Evolutionary conservation across 2,888 invertebrate genomes (phyloP).

Genomic region (Pomacea canaliculata): DNA sequence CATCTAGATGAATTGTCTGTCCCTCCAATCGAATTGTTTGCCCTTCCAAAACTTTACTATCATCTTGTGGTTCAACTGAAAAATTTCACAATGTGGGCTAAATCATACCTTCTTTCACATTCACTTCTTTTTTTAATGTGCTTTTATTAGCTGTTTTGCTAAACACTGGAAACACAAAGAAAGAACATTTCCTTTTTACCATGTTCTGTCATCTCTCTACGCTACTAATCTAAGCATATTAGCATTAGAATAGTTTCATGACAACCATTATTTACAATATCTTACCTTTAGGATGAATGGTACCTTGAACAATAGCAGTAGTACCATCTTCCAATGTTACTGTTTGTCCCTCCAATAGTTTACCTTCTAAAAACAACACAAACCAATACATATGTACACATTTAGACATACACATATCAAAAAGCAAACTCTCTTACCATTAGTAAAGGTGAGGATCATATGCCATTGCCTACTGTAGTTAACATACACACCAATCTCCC

Average conservation of each 20-base stretch:
- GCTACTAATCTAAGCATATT: too few relatives aligned
- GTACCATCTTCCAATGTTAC: slow-evolving; percentile 66
- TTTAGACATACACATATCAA: too few relatives aligned
- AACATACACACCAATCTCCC: too few relatives aligned
- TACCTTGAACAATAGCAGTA: slow-evolving; percentile 59
- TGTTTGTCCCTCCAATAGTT: slow-evolving; percentile 63
- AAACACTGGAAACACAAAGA: too few relatives aligned
- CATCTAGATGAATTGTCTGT: slow-evolving; percentile 64
- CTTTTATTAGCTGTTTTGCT: too few relatives aligned
- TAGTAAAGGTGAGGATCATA: too few relatives aligned
- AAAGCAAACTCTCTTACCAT: too few relatives aligned
- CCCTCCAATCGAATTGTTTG: slow-evolving; percentile 50
- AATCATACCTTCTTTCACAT: too few relatives aligned
- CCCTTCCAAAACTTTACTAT: slow-evolving; percentile 56
- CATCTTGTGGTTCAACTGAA: slow-evolving; percentile 21
- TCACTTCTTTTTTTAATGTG: too few relatives aligned
- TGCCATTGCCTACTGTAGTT: too few relatives aligned
- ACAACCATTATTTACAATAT: background rate
- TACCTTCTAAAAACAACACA: slow-evolving; percentile 29
- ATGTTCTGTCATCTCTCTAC: too few relatives aligned
- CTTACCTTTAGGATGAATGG: slow-evolving; percentile 20
- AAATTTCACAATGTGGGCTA: background rate
- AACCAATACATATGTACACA: background rate
- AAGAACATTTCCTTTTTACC: too few relatives aligned
- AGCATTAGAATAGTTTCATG: background rate